A percentile compares a stretch with the other conserved stretches of the same genome.
These are phyloP conservation scores for Onychostruthus taczanowskii DNA, from an alignment of 2,113 vertebrate species.

Conservation along the genomic window DNA sequence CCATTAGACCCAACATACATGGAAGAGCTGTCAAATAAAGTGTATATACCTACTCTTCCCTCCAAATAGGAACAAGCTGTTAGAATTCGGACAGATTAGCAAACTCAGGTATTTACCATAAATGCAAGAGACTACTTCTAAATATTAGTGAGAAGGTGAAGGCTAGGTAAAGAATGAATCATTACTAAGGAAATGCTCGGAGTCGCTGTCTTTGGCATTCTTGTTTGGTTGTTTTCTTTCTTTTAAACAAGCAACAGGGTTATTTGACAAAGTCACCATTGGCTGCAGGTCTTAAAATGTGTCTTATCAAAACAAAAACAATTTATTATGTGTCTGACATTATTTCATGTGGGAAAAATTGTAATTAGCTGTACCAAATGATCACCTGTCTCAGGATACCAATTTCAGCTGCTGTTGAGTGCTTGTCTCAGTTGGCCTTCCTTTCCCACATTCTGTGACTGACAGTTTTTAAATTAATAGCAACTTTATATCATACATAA, in stretches of 20 bases:
- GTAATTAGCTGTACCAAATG: conserved; percentile 68
- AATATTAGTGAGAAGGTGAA: not conserved
- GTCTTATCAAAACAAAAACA: conserved; percentile 35
- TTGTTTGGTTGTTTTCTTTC: not conserved
- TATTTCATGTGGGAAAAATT: conserved; percentile 37
- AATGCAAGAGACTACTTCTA: not conserved
- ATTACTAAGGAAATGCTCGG: not conserved
- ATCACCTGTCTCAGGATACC: conserved; percentile 51
- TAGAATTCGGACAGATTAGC: not conserved
- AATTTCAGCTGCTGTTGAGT: not conserved
- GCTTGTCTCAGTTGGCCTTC: conserved; percentile 50
- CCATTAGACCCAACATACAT: not conserved
- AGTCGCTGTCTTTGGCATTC: not conserved
- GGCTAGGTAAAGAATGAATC: not conserved
- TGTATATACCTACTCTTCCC: not conserved
- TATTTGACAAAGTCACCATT: not conserved
- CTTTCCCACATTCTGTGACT: conserved; percentile 40
- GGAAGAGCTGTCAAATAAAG: not conserved
- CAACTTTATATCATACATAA: conserved; percentile 43
- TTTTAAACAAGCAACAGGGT: not conserved
- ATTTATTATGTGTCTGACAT: conserved; percentile 44
- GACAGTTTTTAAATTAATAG: conserved; percentile 73
- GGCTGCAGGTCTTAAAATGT: not conserved
- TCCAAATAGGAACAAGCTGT: not conserved
- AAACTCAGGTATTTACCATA: not conserved